These are phyloP conservation scores for Triplophysa yarkandensis DNA, from an alignment of 2,797 vertebrate genomes.

Conservation along the genomic window DNA sequence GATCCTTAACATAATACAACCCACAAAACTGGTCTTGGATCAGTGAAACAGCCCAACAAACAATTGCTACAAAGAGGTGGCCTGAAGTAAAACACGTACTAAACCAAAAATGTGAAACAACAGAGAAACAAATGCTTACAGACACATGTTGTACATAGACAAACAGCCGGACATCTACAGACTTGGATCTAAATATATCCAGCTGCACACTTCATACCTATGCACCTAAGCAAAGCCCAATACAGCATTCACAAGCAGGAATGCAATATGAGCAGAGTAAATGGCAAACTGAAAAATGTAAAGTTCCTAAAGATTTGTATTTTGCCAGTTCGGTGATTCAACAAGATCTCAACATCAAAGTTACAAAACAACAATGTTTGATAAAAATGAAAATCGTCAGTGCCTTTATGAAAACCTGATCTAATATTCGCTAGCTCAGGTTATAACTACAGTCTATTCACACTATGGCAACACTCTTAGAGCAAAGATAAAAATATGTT, in stretches of 20 bases:
- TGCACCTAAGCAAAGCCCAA: neutral
- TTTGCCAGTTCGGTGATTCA: neutral
- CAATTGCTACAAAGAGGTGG: neutral
- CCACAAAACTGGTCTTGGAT: conserved; percentile 6
- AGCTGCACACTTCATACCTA: neutral
- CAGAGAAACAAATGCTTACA: neutral
- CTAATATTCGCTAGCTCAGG: neutral
- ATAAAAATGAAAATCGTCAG: neutral
- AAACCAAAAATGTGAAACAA: conserved; percentile 3
- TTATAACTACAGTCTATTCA: conserved; percentile 4
- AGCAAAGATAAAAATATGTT: neutral
- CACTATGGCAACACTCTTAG: conserved; percentile 9
- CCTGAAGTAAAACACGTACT: conserved; percentile 1
- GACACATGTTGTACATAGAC: neutral
- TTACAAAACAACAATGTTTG: neutral
- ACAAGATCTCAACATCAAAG: neutral
- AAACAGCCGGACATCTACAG: neutral
- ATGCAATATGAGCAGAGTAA: neutral
- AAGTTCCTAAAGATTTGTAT: neutral
- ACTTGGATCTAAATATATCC: neutral
- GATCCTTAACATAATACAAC: neutral
- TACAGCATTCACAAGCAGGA: neutral
- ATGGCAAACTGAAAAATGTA: neutral
- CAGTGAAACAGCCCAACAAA: conserved; percentile 3
- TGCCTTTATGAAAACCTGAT: conserved; percentile 1